A percentile compares a stretch with the other conserved stretches of the same genome.
Conservation (phyloP, 2,113 vertebrate genomes). For the Caretta caretta region DNA sequence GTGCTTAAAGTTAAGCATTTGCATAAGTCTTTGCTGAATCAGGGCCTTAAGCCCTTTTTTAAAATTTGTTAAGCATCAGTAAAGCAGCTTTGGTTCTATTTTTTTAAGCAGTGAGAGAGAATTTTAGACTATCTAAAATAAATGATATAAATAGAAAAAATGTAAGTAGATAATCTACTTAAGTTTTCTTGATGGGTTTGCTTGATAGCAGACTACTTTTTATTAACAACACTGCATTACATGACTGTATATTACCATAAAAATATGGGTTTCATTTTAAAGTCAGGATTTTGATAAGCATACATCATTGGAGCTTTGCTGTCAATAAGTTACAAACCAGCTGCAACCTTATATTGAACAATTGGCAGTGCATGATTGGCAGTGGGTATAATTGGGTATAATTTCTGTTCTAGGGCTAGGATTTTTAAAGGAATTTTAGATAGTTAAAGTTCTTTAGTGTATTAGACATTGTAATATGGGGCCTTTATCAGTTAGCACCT, state of each 20-base stretch:
- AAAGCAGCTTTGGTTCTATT: constrained; percentile 25
- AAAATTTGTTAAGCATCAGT: constrained; percentile 20
- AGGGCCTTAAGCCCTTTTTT: neutral
- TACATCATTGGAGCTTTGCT: neutral
- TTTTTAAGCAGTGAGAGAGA: constrained; percentile 31
- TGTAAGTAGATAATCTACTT: constrained; percentile 22
- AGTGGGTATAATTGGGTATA: no score
- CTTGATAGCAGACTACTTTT: constrained; percentile 5
- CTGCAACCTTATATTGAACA: constrained; percentile 3
- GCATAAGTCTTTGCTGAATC: constrained; percentile 3
- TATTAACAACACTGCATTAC: constrained; percentile 26
- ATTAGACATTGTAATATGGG: neutral
- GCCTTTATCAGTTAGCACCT: neutral
- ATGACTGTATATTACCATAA: constrained; percentile 36
- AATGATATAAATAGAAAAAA: constrained; percentile 28
- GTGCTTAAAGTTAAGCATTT: neutral
- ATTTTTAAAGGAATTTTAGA: neutral
- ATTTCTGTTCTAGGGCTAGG: neutral
- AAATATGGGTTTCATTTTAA: constrained; percentile 17
- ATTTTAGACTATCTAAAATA: constrained; percentile 53
- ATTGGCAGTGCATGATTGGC: no score
- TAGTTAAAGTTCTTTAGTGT: neutral
- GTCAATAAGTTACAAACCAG: constrained; percentile 22
- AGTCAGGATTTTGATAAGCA: neutral
- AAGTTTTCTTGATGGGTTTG: constrained; percentile 20